Base-by-base conservation (phyloP, 2,797 vertebrate species). In the Columba guinea region DNA sequence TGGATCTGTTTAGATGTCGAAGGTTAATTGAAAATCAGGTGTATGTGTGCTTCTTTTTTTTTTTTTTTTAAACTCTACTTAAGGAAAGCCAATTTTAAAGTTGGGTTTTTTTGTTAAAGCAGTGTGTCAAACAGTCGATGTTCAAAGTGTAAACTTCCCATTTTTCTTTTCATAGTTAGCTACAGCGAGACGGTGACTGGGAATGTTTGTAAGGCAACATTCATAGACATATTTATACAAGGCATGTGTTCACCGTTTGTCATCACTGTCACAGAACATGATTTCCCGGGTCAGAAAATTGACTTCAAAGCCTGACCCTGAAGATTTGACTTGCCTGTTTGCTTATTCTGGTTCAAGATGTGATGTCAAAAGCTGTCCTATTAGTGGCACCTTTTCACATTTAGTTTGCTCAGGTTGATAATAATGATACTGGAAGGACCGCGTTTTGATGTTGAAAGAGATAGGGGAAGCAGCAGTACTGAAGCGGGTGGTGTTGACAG, bases 281-380 rank as follows among this genome's bases (percentile, higher is more conserved):
- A 97, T 97, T 97, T 97, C 95, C 93, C 10, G 88, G 97, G 95
- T 97, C 95, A 97, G 93, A 90, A 96, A 97, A 97, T 95, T 92
- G 96, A 97, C 96, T 96, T 80, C 52, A 87, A 95, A 96, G 94
- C 96, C 94, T 98, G 98, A 98, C 98, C 98, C 98, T 96, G 96
- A 96, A 96, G 97, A 95, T 97, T 86, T 90, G 62, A 83, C 87
- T 86, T 95, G 96, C 95, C 77, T 94, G 93, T 96, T 98, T 97
- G 97, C 97, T 98, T 97, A 97, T 98, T 98, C 97, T 89, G 96
- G 97, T 97, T 98, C 97, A 97, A 97, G 98, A 98, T 97, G 97
- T 94, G 97, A 96, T 97, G 96, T 98, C 97, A 97, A 95, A 96
- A 95, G 83, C 96, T 94, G 97, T 97, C 97, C 98, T 98, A 96